Evolutionary conservation across 2,797 vertebrate species (phyloP), one percentile per base, ranked within the genome.

Genomic region (Mus spretus): DNA sequence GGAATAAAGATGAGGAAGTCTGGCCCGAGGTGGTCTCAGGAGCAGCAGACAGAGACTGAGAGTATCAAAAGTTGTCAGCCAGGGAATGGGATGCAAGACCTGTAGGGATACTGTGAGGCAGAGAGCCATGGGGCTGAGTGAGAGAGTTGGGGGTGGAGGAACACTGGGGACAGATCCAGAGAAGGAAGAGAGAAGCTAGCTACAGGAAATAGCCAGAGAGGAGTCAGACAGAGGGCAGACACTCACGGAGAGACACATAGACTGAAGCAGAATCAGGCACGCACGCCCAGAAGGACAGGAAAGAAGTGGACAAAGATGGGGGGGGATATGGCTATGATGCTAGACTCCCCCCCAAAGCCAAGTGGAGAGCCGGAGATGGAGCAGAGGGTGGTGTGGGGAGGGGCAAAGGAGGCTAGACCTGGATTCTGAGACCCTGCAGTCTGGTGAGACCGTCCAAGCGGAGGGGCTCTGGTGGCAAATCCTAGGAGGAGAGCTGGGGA

Each of bases 401-500:
- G 59, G 22, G 2, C 65, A 47, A 57, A 12, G 3, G 24, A 79
- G 67, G n/a, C 40, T 28, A 40, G 75, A 67, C 57, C 50, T 3
- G 14, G 40, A 47, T 12, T 28, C 28, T 34, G 70, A 50, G 55
- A 94, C 61, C 55, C 34, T 61, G 22, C 63, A 44, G 72, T 57
- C 88, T 31, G 28, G 44, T 0, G 6, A 44, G 65, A 26, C 6
- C 53, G 2, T 72, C 83, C 65, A 59, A 82, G 31, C 67, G 70
- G 65, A 89, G 53, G 83, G 78, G n/a, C 53, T 78, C 31, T 15
- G 1, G 22, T n/a, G 63, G 75, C 57, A 22, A 84, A 28, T 90
- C 15, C 65, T 9, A 80, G 96, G 44, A 80, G 75, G 44, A 75
- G 65, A 86, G 89, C 97, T 67, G 37, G 83, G 87, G 75, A 81